Percentiles rank a stretch among this genome's conserved stretches.
phyloP scores from a whole-genome alignment of 2,888 invertebrate genomes.

The Tinea semifulvella region DNA sequence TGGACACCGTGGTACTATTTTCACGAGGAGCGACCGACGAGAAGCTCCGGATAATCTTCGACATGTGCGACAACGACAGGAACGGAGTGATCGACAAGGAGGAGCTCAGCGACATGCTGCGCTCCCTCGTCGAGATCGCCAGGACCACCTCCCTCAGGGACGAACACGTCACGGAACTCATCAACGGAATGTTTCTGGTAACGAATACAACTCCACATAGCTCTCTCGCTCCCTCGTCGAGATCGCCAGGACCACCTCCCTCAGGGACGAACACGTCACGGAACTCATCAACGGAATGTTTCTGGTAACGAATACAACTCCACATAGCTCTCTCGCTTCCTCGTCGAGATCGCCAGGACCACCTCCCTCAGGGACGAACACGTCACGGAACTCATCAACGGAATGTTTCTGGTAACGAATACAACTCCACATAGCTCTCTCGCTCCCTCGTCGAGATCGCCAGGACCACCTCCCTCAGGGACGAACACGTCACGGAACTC shows the following conservation, averaged over 20 bases:
- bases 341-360: slow-evolving; percentile 93
- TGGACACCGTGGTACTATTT: slow-evolving; percentile 92
- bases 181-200: slow-evolving; percentile 93
- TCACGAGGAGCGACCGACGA: slow-evolving; percentile 93
- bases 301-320: no score
- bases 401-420: slow-evolving; percentile 90
- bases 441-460: slow-evolving; percentile 93
- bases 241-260: slow-evolving; percentile 89
- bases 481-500: slow-evolving; percentile 89
- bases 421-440: no score
- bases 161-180: slow-evolving; percentile 89
- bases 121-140: slow-evolving; percentile 92
- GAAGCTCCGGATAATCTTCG: slow-evolving; percentile 92
- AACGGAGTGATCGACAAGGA: slow-evolving; percentile 94
- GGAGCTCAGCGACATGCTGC: slow-evolving; percentile 92
- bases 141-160: slow-evolving; percentile 90
- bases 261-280: slow-evolving; percentile 90
- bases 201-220: no score
- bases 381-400: slow-evolving; percentile 91
- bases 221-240: slow-evolving; percentile 92
- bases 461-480: slow-evolving; percentile 87
- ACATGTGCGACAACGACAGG: slow-evolving; percentile 96
- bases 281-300: slow-evolving; percentile 96
- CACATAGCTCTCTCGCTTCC: no score
- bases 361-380: slow-evolving; percentile 90